Evolutionary conservation across 2,888 invertebrate genomes (phyloP).

Genomic region (Scaptomyza flava): DNA sequence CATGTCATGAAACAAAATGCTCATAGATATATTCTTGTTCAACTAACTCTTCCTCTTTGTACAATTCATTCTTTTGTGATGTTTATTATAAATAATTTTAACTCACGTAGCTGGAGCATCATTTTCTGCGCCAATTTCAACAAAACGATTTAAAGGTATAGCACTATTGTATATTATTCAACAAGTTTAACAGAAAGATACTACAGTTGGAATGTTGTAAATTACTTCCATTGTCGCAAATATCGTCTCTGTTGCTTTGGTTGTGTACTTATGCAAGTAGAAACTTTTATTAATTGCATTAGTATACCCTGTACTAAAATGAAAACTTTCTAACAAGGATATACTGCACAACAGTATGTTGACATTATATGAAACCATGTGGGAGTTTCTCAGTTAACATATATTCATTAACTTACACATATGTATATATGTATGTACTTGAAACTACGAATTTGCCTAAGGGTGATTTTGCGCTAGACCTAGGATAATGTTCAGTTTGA

Average conservation of each 20-base stretch:
- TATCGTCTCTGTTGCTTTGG: conserved; percentile 1
- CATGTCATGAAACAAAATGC: conserved; percentile 81
- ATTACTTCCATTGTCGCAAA: conserved; percentile 27
- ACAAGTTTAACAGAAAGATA: conserved; percentile 3
- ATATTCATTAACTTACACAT: background rate
- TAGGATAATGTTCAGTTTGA: too few relatives aligned
- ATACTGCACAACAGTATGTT: background rate
- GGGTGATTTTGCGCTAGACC: background rate
- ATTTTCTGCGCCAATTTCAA: background rate
- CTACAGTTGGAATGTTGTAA: conserved; percentile 8
- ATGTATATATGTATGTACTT: too few relatives aligned
- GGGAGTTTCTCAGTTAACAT: background rate
- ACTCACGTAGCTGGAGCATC: background rate
- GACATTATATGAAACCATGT: background rate
- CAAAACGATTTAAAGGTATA: background rate
- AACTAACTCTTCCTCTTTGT: background rate
- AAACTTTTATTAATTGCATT: background rate
- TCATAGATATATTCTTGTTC: conserved; percentile 59
- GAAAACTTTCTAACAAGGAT: background rate
- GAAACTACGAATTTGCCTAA: too few relatives aligned
- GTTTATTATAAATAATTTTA: background rate
- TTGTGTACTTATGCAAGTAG: background rate
- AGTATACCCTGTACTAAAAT: background rate
- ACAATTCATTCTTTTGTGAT: background rate
- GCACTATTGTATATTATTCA: background rate